Conservation (phyloP, 2,113 vertebrate species). For the Melospiza georgiana region DNA sequence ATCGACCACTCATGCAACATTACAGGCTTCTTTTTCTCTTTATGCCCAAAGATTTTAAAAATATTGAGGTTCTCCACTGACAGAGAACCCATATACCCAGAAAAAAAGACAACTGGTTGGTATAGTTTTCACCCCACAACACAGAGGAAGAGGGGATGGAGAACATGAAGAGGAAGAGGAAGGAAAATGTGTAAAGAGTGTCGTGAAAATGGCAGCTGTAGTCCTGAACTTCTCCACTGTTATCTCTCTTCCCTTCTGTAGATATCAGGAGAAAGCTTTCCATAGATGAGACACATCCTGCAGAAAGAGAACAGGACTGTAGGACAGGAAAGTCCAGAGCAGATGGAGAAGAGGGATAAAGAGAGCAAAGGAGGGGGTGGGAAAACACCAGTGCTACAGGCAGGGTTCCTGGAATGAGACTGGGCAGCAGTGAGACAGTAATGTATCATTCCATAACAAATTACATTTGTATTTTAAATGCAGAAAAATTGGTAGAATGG, state of each 20-base stretch:
- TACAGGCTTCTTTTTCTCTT: not conserved
- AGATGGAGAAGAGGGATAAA: not conserved
- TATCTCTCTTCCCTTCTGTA: not conserved
- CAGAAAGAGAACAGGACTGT: not conserved
- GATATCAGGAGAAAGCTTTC: not conserved
- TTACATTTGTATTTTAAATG: not conserved
- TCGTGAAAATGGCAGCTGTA: not conserved
- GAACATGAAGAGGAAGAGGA: not conserved
- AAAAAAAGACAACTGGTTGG: not conserved
- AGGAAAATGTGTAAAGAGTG: not conserved
- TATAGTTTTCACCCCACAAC: not conserved
- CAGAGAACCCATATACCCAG: not conserved
- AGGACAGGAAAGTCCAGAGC: not conserved
- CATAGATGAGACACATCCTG: fast-evolving
- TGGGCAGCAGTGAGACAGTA: not conserved
- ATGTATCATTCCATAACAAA: not conserved
- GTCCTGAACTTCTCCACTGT: not conserved
- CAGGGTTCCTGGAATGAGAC: not conserved
- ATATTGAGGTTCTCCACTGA: not conserved
- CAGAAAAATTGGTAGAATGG: not conserved
- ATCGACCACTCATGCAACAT: fast-evolving
- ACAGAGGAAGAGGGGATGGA: not conserved
- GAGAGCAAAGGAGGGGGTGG: fast-evolving
- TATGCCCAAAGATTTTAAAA: not conserved
- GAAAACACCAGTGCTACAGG: not conserved